phyloP scores from a whole-genome alignment of 92 coral and sea anemone genomes.

The Epizoanthus stellaris region DNA sequence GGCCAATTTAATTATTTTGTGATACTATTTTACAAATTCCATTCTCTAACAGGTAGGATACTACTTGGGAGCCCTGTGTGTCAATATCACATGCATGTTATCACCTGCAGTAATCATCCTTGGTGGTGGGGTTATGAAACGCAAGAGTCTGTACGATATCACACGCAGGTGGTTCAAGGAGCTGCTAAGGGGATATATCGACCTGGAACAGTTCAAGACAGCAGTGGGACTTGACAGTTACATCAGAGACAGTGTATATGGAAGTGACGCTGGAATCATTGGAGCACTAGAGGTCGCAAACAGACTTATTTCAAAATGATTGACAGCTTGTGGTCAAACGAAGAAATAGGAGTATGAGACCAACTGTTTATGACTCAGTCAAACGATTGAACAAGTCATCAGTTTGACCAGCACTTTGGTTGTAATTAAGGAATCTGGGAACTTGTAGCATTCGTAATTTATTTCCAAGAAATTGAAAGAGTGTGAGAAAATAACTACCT shows the following conservation, averaged over 20 bases:
- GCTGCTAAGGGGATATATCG: slow-evolving; percentile 76
- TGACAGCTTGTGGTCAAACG: too few relatives aligned
- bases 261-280: slow-evolving; percentile 83
- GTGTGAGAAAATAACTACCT: too few relatives aligned
- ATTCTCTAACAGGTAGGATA: slow-evolving; percentile 60
- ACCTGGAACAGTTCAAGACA: slow-evolving; percentile 82
- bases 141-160: slow-evolving; percentile 62
- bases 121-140: slow-evolving; percentile 95
- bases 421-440: too few relatives aligned
- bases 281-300: slow-evolving; percentile 88
- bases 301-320: background rate
- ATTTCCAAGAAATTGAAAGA: too few relatives aligned
- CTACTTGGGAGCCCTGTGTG: slow-evolving; percentile 92
- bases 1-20: too few relatives aligned
- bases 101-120: slow-evolving; percentile 90
- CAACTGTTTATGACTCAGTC: too few relatives aligned
- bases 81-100: slow-evolving; percentile 79
- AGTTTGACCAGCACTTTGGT: too few relatives aligned
- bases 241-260: slow-evolving; percentile 78
- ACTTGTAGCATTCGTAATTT: too few relatives aligned
- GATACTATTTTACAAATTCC: too few relatives aligned
- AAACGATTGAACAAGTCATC: too few relatives aligned
- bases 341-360: too few relatives aligned
- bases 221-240: slow-evolving; percentile 74
- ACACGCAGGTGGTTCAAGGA: slow-evolving; percentile 78